Conservation (phyloP, 2,113 vertebrate genomes). For the Numenius arquata region DNA sequence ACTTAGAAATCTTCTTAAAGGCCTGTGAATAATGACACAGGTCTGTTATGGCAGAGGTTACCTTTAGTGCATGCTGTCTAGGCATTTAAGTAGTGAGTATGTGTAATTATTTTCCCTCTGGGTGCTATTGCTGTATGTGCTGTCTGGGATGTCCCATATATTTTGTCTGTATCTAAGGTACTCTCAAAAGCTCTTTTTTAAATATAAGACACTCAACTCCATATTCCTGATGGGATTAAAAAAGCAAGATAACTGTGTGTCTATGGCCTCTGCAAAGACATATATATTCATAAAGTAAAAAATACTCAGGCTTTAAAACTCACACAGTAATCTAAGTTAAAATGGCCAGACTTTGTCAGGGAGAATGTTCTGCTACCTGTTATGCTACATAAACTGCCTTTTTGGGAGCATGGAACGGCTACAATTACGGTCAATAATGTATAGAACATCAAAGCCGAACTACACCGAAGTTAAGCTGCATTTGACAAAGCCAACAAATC, state of each 20-base stretch:
- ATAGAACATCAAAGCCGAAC: background rate
- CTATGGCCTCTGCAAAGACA: background rate
- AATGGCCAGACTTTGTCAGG: background rate
- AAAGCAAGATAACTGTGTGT: background rate
- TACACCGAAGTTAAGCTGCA: background rate
- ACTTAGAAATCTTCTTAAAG: conserved; percentile 4
- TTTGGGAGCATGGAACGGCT: background rate
- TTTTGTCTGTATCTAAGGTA: background rate
- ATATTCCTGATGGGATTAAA: background rate
- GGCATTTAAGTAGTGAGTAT: background rate
- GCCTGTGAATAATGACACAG: background rate
- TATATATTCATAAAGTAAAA: background rate
- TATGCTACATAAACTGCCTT: background rate
- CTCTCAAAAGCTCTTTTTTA: background rate
- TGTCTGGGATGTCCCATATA: background rate
- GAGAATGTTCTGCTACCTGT: background rate
- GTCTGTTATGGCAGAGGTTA: conserved; percentile 9
- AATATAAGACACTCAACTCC: background rate
- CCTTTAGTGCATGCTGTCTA: background rate
- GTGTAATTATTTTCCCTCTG: conserved; percentile 16
- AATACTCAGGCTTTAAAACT: background rate
- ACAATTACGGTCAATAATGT: background rate
- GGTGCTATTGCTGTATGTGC: background rate
- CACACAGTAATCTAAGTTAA: background rate
- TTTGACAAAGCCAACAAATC: conserved; percentile 39